Base-by-base conservation (phyloP, 64 coral and sea anemone genomes). In the Dendrophyllia cribrosa region DNA sequence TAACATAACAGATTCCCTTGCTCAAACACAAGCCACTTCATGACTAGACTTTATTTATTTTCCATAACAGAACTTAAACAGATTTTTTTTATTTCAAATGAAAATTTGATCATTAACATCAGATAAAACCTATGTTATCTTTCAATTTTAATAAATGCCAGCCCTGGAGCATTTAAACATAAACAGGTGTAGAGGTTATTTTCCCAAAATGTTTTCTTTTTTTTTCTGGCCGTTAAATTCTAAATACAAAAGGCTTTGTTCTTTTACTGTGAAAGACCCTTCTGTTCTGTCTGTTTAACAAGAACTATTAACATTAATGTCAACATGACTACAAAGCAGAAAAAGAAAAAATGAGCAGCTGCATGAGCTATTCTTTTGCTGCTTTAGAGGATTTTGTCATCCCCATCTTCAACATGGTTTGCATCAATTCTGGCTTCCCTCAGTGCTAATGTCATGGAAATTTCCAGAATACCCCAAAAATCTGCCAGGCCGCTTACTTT, bases 341-440 rank as follows among this genome's bases (percentile, higher is more conserved):
- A 56, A 56, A 64, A 19, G 19, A 64, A 14, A 64, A 64, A 64
- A 64, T 64, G 61, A 64, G 19, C 61, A 64, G 61, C 4, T 64
- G 61, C 13, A 64, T 64, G 13, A 58, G 13, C 7, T 13, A 64
- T 15, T 64, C 14, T 64, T 64, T 64, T 5, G 19, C 5, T 15
- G 61, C 61, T 19, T 64, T 75, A 75, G 48, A 75, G 72, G 72
- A 75, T 75, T 43, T 75, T 25, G 25, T 75, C 72, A 75, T 75
- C 72, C 21, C 10, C n/a, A 72, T 22, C 43, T 22, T 72, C 69
- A 72, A 72, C 69, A 56, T 56, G 3, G 53, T 64, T 64, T 64
- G 61, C 61, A 75, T 43, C 26, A 85, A 85, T 46, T 44, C 59
- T 85, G 8, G 81, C 81, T 48, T 85, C 81, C 55, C 24, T 63